Base-by-base conservation (phyloP, 2,113 vertebrate genomes). In the Pelodiscus sinensis region DNA sequence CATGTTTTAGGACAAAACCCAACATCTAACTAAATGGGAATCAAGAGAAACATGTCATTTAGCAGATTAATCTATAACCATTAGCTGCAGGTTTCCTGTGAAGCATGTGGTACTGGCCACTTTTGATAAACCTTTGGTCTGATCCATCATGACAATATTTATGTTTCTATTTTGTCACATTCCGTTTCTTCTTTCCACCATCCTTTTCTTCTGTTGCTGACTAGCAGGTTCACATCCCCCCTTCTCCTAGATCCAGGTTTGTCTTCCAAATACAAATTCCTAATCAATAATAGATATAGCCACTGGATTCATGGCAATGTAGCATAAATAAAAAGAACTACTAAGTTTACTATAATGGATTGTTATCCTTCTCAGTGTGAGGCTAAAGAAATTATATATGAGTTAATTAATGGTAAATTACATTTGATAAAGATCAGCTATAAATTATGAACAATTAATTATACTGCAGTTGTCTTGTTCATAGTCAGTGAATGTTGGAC, bases 361-460 rank as follows among this genome's bases (percentile, higher is more conserved):
- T 25, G 2, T 81, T 31, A 31, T 19, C 54, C 4, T 90, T 83
- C 56, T 88, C 52, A 58, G 80, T 82, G n/a, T 57, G 15, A 4
- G 35, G 2, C 14, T 87, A 19, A 9, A 38, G 2, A 24, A 71
- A 89, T 90, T 81, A 82, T 89, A 84, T 2, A 55, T 90, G 79
- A 5, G 25, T 44, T 86, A 88, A 91, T 55, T 82, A 68, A 82
- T 91, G 5, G 44, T 44, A 44, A 44, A 44, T 44, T 44, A 44
- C 44, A 44, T 44, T 44, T 44, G 44, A 51, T 57, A 68, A 1
- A 73, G 25, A 27, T 8, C 2, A 3, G 44, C 19, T 71, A 27
- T 79, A 92, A 90, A 9, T 44, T 58, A 81, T 58, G 52, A 92
- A 92, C 82, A 90, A 92, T 56, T 29, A 88, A 87, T 90, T 90